Base-by-base conservation (phyloP, 2,113 vertebrate genomes). In the Azemiops feae region DNA sequence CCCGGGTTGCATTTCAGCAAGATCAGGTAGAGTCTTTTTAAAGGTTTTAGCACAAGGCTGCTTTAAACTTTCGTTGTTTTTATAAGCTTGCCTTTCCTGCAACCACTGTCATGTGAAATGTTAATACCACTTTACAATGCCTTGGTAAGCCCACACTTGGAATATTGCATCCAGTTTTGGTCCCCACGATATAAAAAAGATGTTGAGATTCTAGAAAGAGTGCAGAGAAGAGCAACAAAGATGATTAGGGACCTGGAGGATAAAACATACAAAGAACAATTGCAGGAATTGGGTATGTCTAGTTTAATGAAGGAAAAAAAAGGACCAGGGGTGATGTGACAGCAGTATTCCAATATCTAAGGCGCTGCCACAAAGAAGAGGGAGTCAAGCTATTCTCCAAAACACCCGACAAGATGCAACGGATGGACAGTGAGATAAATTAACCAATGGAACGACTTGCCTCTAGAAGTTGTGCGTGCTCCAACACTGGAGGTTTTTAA, bases 81-180 rank as follows among this genome's bases (percentile, higher is more conserved):
- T 34, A 30, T 81, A 14, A 45, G 91, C 93, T 92, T 95, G 92
- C 93, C 81, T 92, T 45, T 27, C 25, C 87, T 22, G 60, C 25
- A 60, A 91, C 95, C 94, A 90, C 93, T 93, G 53, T 54, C 53
- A 54, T 4, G 4, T 25, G 57, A 58, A 58, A 8, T 58, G 23
- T 58, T 58, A 27, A 9, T 58, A 10, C 57, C 57, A 10, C 23
- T 58, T 58, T 58, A 25, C 52, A 53, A 53, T 53, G 52, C 52
- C 25, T 58, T 58, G 57, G 57, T 58, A 25, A 27, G 57, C 0
- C 57, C 23, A 9, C 8, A 58, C 7, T 58, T 50, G 47, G 47
- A 50, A 50, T 50, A 50, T 50, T 50, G 8, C 47, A 50, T 50
- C 47, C 47, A 50, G 47, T 50, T 50, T 58, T 58, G 57, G 8